These are phyloP conservation scores for Gisinianus flammeolus DNA, from an alignment of 2,888 invertebrate genomes.

Conservation along the genomic window DNA sequence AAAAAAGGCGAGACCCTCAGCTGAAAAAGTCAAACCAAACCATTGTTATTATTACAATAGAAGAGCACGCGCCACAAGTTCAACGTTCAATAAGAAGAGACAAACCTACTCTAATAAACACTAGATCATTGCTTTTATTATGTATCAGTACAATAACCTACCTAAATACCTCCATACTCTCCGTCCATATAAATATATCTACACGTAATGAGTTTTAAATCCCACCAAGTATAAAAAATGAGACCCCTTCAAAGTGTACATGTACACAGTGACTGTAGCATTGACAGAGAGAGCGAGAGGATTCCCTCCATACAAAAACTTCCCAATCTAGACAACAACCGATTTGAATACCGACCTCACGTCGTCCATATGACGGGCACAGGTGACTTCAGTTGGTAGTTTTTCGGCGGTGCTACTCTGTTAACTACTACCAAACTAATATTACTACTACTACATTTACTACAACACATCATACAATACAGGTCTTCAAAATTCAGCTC, in stretches of 20 bases:
- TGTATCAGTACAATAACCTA: neutral
- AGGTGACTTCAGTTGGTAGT: conserved; percentile 35
- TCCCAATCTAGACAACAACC: conserved; percentile 13
- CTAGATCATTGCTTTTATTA: conserved; percentile 6
- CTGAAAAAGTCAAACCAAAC: conserved; percentile 37
- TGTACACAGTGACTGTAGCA: neutral
- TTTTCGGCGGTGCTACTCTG: conserved; percentile 25
- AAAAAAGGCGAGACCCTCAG: conserved; percentile 32
- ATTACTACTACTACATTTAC: too few relatives aligned
- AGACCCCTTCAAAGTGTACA: conserved; percentile 13
- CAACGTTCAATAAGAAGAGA: conserved; percentile 38
- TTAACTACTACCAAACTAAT: neutral
- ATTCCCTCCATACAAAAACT: conserved; percentile 9
- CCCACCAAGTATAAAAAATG: conserved; percentile 23
- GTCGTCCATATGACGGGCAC: conserved; percentile 39
- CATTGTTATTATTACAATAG: conserved; percentile 22
- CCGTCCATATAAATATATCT: neutral
- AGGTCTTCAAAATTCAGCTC: neutral
- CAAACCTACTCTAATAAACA: neutral
- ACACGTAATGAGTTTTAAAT: conserved; percentile 34
- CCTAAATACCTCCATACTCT: conserved; percentile 12
- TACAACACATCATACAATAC: too few relatives aligned
- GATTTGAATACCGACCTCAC: conserved; percentile 37
- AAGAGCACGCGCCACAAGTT: conserved; percentile 44
- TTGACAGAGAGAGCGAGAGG: neutral